A percentile compares a stretch with the other conserved stretches of the same genome.
Conservation (phyloP, 2,888 invertebrate genomes). For the Julus scandinavius region DNA sequence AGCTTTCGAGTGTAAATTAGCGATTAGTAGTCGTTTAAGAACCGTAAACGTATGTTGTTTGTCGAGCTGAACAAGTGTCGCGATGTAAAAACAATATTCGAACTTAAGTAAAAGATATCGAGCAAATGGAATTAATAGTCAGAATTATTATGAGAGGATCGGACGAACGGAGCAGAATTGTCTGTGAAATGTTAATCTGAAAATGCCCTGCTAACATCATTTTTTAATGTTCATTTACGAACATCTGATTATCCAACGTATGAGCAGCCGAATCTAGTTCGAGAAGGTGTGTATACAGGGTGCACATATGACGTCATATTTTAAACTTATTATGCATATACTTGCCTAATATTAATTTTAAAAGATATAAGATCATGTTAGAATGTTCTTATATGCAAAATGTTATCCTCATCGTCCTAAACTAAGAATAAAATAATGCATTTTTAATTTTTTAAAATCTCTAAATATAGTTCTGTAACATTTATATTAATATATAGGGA, state of each 20-base stretch:
- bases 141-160: background rate
- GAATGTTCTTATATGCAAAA: too few species aligned
- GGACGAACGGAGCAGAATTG: too few species aligned
- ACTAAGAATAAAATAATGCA: too few species aligned
- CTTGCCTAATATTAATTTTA: too few species aligned
- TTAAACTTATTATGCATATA: background rate
- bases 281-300: background rate
- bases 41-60: background rate
- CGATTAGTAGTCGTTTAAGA: background rate
- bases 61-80: background rate
- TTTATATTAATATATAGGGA: too few species aligned
- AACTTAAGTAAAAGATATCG: background rate
- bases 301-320: background rate
- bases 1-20: background rate
- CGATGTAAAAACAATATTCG: background rate
- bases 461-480: too few species aligned
- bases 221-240: too few species aligned
- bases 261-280: background rate
- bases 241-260: background rate
- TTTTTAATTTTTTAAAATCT: too few species aligned
- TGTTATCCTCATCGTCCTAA: too few species aligned
- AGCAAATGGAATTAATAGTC: background rate
- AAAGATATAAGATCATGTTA: too few species aligned
- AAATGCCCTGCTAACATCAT: too few species aligned
- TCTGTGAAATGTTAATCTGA: background rate